Base-by-base conservation (phyloP, 92 coral and sea anemone genomes). In the Epizoanthus fatuus region DNA sequence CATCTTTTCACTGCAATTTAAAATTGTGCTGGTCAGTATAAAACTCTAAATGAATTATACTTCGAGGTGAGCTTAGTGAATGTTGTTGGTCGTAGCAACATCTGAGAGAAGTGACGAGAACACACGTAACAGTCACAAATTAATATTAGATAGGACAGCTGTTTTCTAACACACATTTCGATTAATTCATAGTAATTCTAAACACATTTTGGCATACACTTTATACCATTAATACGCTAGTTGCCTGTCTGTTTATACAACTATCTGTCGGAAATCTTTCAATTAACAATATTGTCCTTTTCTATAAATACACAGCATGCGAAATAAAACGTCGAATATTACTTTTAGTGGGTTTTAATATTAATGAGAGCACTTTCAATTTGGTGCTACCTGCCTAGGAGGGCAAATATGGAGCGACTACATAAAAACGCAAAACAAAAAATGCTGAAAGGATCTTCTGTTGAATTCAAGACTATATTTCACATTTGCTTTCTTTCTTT, bases 111-210 rank as follows among this genome's bases (percentile, higher is more conserved):
- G 9, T 20, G 14, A 7, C 29, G 7, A 57, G 53, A 37, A 55
- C 29, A 29, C 22, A 22, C 60, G 13, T 52, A 52, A 74, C 9
- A 29, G 40, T 32, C 7, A 32, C 38, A 45, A 39, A 1, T 0
- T 47, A 47, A 47, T 47, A 15, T 15, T 1, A 9, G 9, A 56
- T 1, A 12, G 16, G 17, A 10, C 66, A 75, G 66, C 53, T 56
- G 80, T 11, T 37, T 74, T 54, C n/a, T 11, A 56, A 74, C 16
- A 53, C 20, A 38, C 7, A 55, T 58, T 19, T 58, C 80, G 39
- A 55, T 55, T 75, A 75, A 55, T 75, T 72, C 67, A 75, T 75
- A 38, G 29, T 54, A 7, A 7, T 7, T 75, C 19, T 39, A 38
- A 37, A 22, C 65, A 5, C 60, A 75, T 74, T 35, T 74, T 52